Evolutionary conservation across 1,140 invertebrate species (phyloP).

Genomic region (Sminthurides bifidus): DNA sequence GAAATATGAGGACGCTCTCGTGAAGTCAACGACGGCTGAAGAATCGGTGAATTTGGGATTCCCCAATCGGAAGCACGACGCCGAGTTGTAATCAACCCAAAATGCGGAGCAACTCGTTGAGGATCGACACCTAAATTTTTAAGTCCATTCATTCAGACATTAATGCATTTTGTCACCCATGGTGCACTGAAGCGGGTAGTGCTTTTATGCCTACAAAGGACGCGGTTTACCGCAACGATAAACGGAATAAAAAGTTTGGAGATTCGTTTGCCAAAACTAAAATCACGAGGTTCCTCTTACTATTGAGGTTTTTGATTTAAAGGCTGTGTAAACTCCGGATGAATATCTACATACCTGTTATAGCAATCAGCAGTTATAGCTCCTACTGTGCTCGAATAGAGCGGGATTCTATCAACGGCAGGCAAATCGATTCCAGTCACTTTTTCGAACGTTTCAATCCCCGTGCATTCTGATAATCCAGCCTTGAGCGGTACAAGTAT

Average conservation of each 20-base stretch:
- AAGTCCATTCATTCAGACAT: neutral
- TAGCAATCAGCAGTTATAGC: slow-evolving; percentile 37
- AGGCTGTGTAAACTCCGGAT: neutral
- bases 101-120: slow-evolving; percentile 30
- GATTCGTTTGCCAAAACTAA: neutral
- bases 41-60: slow-evolving; percentile 16
- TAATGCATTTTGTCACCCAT: neutral
- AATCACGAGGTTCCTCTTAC: neutral
- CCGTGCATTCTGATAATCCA: slow-evolving; percentile 16
- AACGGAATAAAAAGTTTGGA: neutral
- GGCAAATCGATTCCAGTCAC: slow-evolving; percentile 33
- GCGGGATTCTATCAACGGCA: slow-evolving; percentile 29
- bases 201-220: neutral
- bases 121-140: slow-evolving; percentile 20
- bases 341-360: slow-evolving; percentile 30
- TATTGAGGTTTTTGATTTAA: neutral
- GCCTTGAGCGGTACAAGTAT: slow-evolving; percentile 22
- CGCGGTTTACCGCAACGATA: no score
- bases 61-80: slow-evolving; percentile 25
- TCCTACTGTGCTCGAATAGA: slow-evolving; percentile 33
- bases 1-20: slow-evolving; percentile 23
- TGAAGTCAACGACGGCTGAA: slow-evolving; percentile 18
- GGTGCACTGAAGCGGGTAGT: neutral
- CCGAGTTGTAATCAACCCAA: slow-evolving; percentile 29
- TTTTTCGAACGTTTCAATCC: slow-evolving; percentile 33